Evolutionary conservation across 2,888 invertebrate genomes (phyloP), one percentile per base, ranked within the genome.

Genomic region (Sphaeridia pumilis): DNA sequence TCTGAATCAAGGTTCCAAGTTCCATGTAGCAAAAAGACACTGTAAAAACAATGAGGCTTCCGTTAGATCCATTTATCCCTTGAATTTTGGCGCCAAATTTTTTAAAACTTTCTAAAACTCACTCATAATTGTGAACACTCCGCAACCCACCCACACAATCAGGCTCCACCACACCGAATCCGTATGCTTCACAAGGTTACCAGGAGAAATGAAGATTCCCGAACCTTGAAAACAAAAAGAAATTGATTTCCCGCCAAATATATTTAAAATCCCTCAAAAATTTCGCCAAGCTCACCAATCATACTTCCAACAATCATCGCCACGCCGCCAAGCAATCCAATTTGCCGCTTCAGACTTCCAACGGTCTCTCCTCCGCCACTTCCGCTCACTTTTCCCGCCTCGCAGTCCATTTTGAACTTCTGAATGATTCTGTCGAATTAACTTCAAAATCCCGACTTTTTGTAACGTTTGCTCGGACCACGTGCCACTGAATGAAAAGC

Each of bases 261-360:
- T 17, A 17, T 17, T 5, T 17, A 5, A 38, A 5, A 5, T 38
- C 5, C 38, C 5, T 17, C 20, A 12, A 38, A 5, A 17, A 12
- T 17, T 17, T 38, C 12, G 5, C 20, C 20, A 49, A 31, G 69
- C 76, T 75, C 72, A 88, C 92, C 93, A 71, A 94, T 94, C 93
- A 93, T 93, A 66, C 93, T 93, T 70, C 93, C 93, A 68, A 93
- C 92, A 77, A 93, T 93, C 83, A 94, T 82, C 83, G 92, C 90
- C 81, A 90, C 88, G 83, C 93, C 93, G 84, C 90, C 90, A 83
- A 92, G 77, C 82, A 93, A 87, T 82, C 93, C 92, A 83, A 94
- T 87, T 84, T 88, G 87, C 84, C 90, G 88, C 87, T 90, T 84
- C 64, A 64, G n/a, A n/a, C n/a, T n/a, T n/a, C n/a, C n/a, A n/a